Evolutionary conservation across 2,113 vertebrate genomes (phyloP).

Genomic region (Sitta europaea): DNA sequence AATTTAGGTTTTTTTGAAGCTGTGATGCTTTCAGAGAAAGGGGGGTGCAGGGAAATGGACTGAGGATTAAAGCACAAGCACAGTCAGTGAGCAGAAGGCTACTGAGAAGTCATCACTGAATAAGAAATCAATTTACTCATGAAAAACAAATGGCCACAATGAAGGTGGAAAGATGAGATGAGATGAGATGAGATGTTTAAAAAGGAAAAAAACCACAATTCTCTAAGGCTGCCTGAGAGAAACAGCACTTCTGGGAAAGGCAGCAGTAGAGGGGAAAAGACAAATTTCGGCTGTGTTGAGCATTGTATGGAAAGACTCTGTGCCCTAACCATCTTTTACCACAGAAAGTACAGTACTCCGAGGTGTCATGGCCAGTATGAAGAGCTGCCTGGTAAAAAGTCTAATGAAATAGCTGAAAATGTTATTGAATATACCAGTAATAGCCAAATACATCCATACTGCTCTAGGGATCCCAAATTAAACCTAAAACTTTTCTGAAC

Average conservation of each 20-base stretch:
- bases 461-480: not conserved
- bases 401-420: not conserved
- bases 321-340: not conserved
- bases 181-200: not conserved
- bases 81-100: not conserved
- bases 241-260: not conserved
- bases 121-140: not conserved
- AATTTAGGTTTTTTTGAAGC: not conserved
- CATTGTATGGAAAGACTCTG: not conserved
- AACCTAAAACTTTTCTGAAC: not conserved
- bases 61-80: not conserved
- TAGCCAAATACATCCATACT: not conserved
- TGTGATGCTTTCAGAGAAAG: not conserved
- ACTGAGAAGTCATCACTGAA: not conserved
- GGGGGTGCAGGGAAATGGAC: not conserved
- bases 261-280: not conserved
- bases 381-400: not conserved
- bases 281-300: not conserved
- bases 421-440: not conserved
- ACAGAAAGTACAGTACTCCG: not conserved
- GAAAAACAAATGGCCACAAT: not conserved
- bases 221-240: not conserved
- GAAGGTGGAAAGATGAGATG: not conserved
- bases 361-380: not conserved
- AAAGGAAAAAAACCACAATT: not conserved